Evolutionary conservation across 2,797 vertebrate genomes (phyloP).

Genomic region (Alauda arvensis): DNA sequence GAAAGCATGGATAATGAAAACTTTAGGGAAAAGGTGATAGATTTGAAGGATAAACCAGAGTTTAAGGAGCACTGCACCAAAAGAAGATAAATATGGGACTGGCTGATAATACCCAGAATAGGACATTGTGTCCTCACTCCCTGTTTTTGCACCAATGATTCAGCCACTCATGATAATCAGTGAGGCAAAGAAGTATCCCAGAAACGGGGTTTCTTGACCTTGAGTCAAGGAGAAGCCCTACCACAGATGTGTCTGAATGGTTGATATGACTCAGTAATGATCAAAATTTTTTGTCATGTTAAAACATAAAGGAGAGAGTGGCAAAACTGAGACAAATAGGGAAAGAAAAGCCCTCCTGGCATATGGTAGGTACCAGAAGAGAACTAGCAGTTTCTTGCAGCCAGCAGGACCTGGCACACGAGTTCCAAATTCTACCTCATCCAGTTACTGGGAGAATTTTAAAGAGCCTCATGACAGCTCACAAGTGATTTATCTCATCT

Average conservation of each 20-base stretch:
- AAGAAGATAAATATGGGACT: neutral
- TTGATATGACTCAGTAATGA: neutral
- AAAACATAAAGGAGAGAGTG: rapidly evolving
- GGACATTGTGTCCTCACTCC: neutral
- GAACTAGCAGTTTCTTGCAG: neutral
- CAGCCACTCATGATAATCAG: no score
- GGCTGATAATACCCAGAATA: neutral
- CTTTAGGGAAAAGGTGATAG: neutral
- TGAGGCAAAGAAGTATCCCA: neutral
- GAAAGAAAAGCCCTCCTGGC: neutral
- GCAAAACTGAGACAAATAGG: neutral
- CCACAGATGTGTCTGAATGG: neutral
- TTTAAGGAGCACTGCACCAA: neutral
- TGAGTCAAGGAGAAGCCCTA: neutral
- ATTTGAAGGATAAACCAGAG: neutral
- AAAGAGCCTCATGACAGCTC: neutral
- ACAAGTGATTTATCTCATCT: neutral
- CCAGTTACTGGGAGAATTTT: neutral
- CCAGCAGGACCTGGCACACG: neutral
- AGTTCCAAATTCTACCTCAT: neutral
- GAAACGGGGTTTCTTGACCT: neutral
- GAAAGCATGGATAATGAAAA: neutral
- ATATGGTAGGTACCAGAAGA: neutral
- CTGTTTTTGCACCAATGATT: neutral
- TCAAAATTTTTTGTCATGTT: neutral